Conservation (phyloP, 2,113 vertebrate species). For the Thryonomys swinderianus region DNA sequence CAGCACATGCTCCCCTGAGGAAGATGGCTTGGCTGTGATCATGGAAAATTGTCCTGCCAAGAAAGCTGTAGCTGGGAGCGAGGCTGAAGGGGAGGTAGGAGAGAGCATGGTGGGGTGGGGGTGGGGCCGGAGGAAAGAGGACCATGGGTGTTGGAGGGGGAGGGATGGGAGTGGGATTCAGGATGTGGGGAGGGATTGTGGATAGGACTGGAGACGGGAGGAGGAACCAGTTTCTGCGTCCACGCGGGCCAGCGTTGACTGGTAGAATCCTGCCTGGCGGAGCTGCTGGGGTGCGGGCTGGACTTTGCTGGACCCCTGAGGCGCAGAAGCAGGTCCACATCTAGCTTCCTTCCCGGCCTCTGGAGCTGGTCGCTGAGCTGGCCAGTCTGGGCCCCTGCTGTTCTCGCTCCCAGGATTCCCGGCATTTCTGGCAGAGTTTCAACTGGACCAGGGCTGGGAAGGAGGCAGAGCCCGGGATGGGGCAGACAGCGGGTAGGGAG, state of each 20-base stretch:
- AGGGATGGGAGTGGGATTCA: neutral
- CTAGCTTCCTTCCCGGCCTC: neutral
- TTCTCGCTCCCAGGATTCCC: slow-evolving; percentile 64
- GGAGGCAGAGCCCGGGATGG: slow-evolving; percentile 46
- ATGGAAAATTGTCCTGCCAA: slow-evolving; percentile 81
- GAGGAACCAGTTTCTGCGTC: neutral
- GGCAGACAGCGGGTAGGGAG: neutral
- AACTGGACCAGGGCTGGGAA: slow-evolving; percentile 23
- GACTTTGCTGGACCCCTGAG: neutral
- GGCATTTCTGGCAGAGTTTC: slow-evolving; percentile 72
- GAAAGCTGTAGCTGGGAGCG: slow-evolving; percentile 73
- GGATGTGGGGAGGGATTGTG: neutral
- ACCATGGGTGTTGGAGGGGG: neutral
- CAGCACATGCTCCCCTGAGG: slow-evolving; percentile 68
- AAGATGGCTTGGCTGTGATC: slow-evolving; percentile 77
- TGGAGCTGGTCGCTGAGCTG: neutral
- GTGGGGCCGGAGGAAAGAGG: neutral
- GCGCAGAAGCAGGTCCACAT: neutral
- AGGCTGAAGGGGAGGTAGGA: slow-evolving; percentile 38
- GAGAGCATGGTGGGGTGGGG: slow-evolving; percentile 32
- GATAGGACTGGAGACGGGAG: neutral
- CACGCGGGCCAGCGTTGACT: neutral
- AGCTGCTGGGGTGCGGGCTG: neutral
- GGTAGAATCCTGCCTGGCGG: neutral
- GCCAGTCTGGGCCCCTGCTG: slow-evolving; percentile 31